Evolutionary conservation across 2,797 vertebrate genomes (phyloP).

Genomic region (Rallus crepitans): DNA sequence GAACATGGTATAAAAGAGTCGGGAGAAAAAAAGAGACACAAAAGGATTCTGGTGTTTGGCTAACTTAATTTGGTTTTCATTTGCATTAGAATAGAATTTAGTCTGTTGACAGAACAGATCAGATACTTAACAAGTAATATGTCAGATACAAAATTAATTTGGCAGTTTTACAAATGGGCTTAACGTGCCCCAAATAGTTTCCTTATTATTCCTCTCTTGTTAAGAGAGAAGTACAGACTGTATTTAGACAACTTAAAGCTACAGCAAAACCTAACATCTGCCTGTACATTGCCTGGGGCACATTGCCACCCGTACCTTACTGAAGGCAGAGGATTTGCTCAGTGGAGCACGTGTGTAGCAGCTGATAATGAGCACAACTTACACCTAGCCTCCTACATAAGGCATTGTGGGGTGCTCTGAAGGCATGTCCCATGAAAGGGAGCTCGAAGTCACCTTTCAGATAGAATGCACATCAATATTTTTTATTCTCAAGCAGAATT

Average conservation of each 20-base stretch:
- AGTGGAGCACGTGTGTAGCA: accelerated
- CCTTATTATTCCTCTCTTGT: neutral
- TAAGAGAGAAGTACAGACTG: neutral
- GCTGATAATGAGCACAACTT: neutral
- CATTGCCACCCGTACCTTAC: neutral
- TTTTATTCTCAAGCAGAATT: neutral
- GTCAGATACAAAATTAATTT: constrained; percentile 25
- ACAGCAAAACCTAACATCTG: neutral
- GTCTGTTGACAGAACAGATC: constrained; percentile 30
- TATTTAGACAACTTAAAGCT: neutral
- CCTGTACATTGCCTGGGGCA: neutral
- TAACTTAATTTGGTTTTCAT: constrained; percentile 9
- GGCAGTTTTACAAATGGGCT: neutral
- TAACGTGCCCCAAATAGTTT: neutral
- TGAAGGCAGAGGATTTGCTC: neutral
- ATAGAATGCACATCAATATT: neutral
- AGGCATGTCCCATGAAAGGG: no score
- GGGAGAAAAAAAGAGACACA: neutral
- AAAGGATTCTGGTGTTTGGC: neutral
- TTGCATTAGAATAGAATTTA: constrained; percentile 10
- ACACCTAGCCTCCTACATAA: neutral
- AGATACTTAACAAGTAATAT: constrained; percentile 15
- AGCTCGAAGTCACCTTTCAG: neutral
- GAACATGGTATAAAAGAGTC: neutral
- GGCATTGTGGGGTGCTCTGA: no score